phyloP scores from a whole-genome alignment of 2,797 vertebrate species.

The Halcyon smyrnensis region DNA sequence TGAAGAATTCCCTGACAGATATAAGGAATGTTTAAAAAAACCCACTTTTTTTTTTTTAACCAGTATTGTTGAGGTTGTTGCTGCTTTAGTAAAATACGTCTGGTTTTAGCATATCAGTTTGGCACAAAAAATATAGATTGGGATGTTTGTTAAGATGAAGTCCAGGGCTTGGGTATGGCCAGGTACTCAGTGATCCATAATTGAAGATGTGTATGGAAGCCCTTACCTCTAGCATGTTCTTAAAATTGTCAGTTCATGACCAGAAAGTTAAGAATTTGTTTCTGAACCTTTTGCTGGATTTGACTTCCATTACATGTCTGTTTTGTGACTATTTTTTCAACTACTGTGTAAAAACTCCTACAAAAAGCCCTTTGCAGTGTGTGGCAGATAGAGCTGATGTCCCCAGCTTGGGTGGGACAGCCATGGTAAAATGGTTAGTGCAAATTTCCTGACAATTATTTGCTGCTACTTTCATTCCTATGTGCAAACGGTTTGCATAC shows the following conservation, averaged over 20 bases:
- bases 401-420: neutral
- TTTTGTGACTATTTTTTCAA: neutral
- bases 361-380: neutral
- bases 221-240: neutral
- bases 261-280: neutral
- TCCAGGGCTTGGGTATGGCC: neutral
- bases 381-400: neutral
- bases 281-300: neutral
- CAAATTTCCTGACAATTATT: neutral
- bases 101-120: neutral
- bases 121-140: neutral
- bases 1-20: neutral
- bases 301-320: neutral
- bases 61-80: accelerated
- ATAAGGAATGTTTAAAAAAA: neutral
- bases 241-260: neutral
- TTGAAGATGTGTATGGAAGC: neutral
- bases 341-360: neutral
- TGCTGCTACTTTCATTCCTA: neutral
- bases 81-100: neutral
- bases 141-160: neutral
- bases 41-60: neutral
- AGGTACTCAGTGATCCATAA: neutral
- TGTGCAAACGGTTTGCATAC: neutral
- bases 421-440: neutral